phyloP scores from a whole-genome alignment of 2,888 invertebrate species.

The Erebia epiphron region DNA sequence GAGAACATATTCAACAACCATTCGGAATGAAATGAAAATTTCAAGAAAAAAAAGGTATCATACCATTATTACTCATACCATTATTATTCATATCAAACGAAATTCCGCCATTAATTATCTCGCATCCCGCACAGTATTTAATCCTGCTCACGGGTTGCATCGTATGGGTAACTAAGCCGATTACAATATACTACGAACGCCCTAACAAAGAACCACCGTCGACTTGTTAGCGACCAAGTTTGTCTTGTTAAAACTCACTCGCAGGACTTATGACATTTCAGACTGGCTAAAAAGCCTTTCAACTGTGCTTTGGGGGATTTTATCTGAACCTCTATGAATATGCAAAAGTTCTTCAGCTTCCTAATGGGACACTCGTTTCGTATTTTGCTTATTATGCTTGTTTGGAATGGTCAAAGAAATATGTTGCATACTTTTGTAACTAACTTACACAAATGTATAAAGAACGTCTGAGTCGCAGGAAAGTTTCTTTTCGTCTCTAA shows the following conservation, averaged over 20 bases:
- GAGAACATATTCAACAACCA: not conserved
- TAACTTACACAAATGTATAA: constrained; percentile 12
- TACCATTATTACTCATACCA: too few relatives aligned
- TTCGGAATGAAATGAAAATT: not conserved
- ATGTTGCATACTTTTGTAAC: constrained; percentile 7
- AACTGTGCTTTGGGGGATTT: constrained; percentile 43
- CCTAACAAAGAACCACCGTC: constrained; percentile 46
- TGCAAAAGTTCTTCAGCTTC: constrained; percentile 34
- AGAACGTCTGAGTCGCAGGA: not conserved
- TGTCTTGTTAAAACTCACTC: constrained; percentile 64
- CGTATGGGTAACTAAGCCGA: constrained; percentile 62
- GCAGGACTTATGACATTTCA: constrained; percentile 50
- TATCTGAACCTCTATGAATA: constrained; percentile 40
- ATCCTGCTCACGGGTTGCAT: constrained; percentile 53
- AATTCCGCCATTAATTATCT: constrained; percentile 49
- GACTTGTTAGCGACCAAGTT: constrained; percentile 67
- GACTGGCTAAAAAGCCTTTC: constrained; percentile 48
- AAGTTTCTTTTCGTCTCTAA: not conserved
- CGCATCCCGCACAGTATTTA: constrained; percentile 46
- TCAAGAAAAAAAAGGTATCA: not conserved
- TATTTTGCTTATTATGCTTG: constrained; percentile 26
- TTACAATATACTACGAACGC: constrained; percentile 56
- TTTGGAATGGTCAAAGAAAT: constrained; percentile 17
- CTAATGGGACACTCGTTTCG: constrained; percentile 30
- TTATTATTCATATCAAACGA: constrained; percentile 35